These are phyloP conservation scores for Acomys russatus DNA, from an alignment of 2,797 vertebrate genomes.

Conservation along the genomic window DNA sequence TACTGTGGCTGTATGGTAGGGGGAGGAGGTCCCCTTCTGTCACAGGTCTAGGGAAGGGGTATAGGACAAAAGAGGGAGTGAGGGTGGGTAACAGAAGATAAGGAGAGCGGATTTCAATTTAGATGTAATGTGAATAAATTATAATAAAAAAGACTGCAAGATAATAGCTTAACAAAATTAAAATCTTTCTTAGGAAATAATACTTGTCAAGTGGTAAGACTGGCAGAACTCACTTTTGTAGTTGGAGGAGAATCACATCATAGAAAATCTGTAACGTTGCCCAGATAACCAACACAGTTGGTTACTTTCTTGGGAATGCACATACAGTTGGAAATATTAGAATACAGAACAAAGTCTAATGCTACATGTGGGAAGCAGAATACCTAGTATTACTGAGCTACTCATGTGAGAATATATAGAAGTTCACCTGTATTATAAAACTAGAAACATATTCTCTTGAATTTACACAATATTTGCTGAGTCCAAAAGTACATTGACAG, in stretches of 20 bases:
- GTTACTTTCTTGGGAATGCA: background rate
- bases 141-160: too few relatives aligned
- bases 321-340: background rate
- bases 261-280: background rate
- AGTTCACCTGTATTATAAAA: background rate
- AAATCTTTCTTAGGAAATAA: too few relatives aligned
- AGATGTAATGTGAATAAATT: too few relatives aligned
- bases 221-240: background rate
- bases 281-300: background rate
- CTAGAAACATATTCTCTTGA: background rate
- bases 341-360: background rate
- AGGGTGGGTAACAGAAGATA: too few relatives aligned
- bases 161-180: too few relatives aligned
- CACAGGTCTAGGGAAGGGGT: too few relatives aligned
- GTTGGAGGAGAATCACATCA: background rate
- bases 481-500: conserved; percentile 23
- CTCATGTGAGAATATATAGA: background rate
- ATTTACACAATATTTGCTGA: conserved; percentile 48
- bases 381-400: background rate
- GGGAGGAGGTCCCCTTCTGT: too few relatives aligned
- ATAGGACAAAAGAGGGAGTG: too few relatives aligned
- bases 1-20: too few relatives aligned
- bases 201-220: too few relatives aligned
- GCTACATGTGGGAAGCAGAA: rapidly evolving
- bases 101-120: too few relatives aligned